Conservation (phyloP, 2,113 vertebrate genomes). For the Albula glossodonta region DNA sequence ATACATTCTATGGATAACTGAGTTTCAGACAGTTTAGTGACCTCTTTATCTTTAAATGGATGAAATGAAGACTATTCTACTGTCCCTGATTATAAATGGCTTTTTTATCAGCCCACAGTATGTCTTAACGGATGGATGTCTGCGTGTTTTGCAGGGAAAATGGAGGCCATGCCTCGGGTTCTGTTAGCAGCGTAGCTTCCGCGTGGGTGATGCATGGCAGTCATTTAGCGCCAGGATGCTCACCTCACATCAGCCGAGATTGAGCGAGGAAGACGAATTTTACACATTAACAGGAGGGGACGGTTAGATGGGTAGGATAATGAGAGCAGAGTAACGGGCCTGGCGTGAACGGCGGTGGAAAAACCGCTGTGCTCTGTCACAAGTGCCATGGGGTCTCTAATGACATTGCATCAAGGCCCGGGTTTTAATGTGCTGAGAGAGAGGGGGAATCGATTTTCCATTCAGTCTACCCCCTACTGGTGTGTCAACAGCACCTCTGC, state of each 20-base stretch:
- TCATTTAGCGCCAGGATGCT: not conserved
- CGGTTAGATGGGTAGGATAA: not conserved
- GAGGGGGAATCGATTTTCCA: not conserved
- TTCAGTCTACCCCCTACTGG: conserved; percentile 3
- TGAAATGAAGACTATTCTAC: no score
- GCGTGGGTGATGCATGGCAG: no score
- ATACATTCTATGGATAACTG: not conserved
- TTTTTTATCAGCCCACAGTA: no score
- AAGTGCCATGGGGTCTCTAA: not conserved
- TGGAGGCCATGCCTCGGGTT: no score
- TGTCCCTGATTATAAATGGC: no score
- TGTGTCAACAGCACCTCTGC: not conserved
- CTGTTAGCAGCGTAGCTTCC: no score
- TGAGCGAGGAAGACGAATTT: not conserved
- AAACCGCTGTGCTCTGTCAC: not conserved
- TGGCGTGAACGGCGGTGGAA: not conserved
- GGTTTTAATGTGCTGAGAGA: not conserved
- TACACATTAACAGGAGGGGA: not conserved
- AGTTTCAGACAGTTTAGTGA: not conserved
- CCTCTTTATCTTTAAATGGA: no score
- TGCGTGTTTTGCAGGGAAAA: no score
- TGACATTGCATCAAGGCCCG: not conserved
- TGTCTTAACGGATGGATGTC: no score
- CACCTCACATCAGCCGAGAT: not conserved
- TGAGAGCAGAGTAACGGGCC: not conserved